Conservation (phyloP, 2,888 invertebrate species). For the Flexamia atlantica region DNA sequence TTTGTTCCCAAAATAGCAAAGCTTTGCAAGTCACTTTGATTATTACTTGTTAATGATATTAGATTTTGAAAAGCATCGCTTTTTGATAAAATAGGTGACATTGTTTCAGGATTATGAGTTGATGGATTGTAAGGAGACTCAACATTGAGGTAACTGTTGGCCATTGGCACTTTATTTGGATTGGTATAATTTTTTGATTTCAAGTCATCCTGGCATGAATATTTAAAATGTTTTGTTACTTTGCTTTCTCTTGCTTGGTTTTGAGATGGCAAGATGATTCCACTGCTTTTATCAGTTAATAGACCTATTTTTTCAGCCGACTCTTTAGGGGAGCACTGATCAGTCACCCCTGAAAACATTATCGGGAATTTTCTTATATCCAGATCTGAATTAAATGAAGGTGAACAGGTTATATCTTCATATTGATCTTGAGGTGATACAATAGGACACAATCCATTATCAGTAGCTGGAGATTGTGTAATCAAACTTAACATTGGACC, state of each 20-base stretch:
- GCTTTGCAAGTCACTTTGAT: not conserved
- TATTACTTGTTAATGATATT: not conserved
- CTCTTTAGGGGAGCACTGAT: not conserved
- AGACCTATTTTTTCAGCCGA: not conserved
- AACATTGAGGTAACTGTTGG: not conserved
- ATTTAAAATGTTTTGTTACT: not conserved
- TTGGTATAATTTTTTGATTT: too few relatives aligned
- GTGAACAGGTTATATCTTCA: not conserved
- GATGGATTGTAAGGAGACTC: not conserved
- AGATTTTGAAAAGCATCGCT: not conserved
- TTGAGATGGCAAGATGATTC: not conserved
- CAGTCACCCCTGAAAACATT: not conserved
- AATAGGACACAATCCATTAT: not conserved
- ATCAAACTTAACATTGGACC: not conserved
- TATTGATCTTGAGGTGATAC: not conserved
- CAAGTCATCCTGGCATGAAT: not conserved
- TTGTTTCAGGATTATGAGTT: not conserved
- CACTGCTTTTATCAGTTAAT: not conserved
- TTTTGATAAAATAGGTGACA: not conserved
- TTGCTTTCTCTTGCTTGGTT: too few relatives aligned
- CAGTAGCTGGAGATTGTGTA: not conserved
- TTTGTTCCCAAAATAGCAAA: not conserved
- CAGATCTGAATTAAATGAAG: conserved; percentile 3
- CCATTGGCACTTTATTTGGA: not conserved
- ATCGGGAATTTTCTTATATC: conserved; percentile 18